Evolutionary conservation across 2,797 vertebrate genomes (phyloP), one percentile per base, ranked within the genome.

Genomic region (Microctenopoma stevenorrisi): DNA sequence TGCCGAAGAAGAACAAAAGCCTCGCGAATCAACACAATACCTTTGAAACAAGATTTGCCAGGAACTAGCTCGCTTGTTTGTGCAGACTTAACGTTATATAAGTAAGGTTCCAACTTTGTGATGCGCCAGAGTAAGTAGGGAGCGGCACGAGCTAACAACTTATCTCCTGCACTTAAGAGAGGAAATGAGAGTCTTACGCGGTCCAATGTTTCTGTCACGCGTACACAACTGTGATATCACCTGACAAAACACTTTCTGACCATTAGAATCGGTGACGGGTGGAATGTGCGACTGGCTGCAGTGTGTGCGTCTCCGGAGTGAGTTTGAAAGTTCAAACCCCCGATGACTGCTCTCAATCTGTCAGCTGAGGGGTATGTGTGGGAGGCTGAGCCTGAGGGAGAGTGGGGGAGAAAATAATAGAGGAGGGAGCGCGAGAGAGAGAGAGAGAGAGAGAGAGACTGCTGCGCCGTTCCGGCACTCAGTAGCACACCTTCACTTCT

Each of bases 341-440:
- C 33, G 69, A 84, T 89, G 90, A 89, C 81, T 91, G 91, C 83
- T 92, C 92, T 92, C 90, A 92, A 92, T 93, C 90, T 93, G 92
- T 91, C 92, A 92, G 82, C 82, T 79, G 75, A 83, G 68, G 70
- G 82, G 83, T 54, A 55, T 33, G 72, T 82, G 86, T 75, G 83
- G 78, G 86, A 82, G 81, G 80, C 68, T 74, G 75, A 81, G 89
- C 89, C 78, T 59, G 78, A 76, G 79, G 86, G 74, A 56, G 50
- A 52, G 67, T 37, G 18, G 35, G 54, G 46, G 30, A 10, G 35
- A 7, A 38, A 35, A 13, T 15, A 15, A 16, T 4, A 44, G 4
- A 16, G 37, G 4, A 12, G 9, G 37, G 37, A 11, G 37, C 14
- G 40, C 14, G 11, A 4, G 46, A 15, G 40, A 42, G 11, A 14